phyloP scores from a whole-genome alignment of 2,113 vertebrate species.

The Gracilinanus agilis region DNA sequence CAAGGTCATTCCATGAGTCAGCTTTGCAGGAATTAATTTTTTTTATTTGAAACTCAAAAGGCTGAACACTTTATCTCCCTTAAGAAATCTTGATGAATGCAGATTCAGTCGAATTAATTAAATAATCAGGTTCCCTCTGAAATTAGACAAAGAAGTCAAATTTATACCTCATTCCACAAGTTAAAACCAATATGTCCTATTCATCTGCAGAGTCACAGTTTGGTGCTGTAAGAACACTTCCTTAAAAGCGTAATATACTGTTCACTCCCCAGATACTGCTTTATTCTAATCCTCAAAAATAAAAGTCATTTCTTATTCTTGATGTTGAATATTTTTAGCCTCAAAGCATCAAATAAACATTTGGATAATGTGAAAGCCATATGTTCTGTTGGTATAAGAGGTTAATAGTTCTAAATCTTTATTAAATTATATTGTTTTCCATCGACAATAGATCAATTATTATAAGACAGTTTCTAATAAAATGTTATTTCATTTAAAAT shows the following conservation, averaged over 20 bases:
- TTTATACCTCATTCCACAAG: slow-evolving; percentile 50
- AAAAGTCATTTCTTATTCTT: neutral
- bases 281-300: neutral
- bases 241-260: slow-evolving; percentile 25
- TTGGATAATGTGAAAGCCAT: neutral
- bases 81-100: slow-evolving; percentile 49
- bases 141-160: slow-evolving; percentile 25
- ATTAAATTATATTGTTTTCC: slow-evolving; percentile 52
- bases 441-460: neutral
- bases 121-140: slow-evolving; percentile 51
- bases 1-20: slow-evolving; percentile 31
- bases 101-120: slow-evolving; percentile 57
- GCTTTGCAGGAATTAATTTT: neutral
- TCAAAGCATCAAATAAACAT: neutral
- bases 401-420: slow-evolving; percentile 51
- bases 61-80: slow-evolving; percentile 11
- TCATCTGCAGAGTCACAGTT: slow-evolving; percentile 55
- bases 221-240: slow-evolving; percentile 48
- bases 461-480: neutral
- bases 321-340: neutral
- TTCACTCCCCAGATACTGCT: neutral
- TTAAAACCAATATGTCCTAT: slow-evolving; percentile 50
- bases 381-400: slow-evolving; percentile 49
- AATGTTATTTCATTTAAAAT: neutral
- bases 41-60: neutral